Base-by-base conservation (phyloP, 2,113 vertebrate genomes). In the Planiliza haematocheilus region DNA sequence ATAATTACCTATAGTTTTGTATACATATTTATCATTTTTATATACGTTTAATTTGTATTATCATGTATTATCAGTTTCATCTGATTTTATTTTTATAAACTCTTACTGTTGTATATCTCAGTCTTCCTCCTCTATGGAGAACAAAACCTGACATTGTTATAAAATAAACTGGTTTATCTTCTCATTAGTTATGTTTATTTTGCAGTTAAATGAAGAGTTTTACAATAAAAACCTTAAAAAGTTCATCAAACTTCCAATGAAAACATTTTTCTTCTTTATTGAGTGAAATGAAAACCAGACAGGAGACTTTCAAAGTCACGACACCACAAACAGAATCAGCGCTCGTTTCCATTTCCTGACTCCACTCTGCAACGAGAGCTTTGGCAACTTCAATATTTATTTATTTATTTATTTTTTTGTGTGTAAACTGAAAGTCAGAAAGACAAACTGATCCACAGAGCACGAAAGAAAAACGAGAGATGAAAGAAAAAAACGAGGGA, bases 311-410 rank as follows among this genome's bases (percentile, higher is more conserved):
- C 7, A 49, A 68, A 55, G 61, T 77, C 72, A 68, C 45, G 43
- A 79, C 20, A 77, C 52, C 59, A 86, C 78, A 81, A 58, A 76
- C 68, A 77, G 43, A 67, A 75, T 80, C 72, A 77, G 72, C 36
- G 81, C 74, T 83, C 52, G 65, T 83, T 75, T 82, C 77, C 79
- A 81, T 72, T 88, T 87, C 69, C 71, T 65, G 21, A 21, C 17
- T 34, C 30, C 37, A 46, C 39, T 42, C 64, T 75, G 79, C 73
- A 84, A 71, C 38, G 56, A 14, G 61, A 91, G 79, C 85, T 93
- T 93, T 93, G 91, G 93, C 92, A 93, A 88, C 82, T 77, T 86
- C 24, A 53, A 3, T n/a, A n/a, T n/a, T n/a, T n/a, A n/a, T n/a
- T n/a, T n/a, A n/a, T n/a, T n/a, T n/a, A n/a, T 30, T 30, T 30